These are phyloP conservation scores for Chelon labrosus DNA, from an alignment of 2,797 vertebrate genomes.

Conservation along the genomic window DNA sequence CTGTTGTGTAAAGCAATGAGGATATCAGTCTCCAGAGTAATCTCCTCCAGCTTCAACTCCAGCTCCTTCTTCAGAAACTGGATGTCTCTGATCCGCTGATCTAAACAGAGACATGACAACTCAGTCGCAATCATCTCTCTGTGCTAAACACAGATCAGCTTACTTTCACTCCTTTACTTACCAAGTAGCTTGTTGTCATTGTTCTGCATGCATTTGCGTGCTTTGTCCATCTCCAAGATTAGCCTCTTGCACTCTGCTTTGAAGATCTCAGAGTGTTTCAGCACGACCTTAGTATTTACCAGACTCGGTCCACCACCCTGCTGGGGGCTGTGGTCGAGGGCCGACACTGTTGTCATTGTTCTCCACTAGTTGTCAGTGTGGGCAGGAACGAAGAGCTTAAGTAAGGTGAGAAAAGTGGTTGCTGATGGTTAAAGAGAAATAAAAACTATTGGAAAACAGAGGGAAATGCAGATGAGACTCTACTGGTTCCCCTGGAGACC, in stretches of 20 bases:
- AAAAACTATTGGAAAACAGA: not conserved
- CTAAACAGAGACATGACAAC: conserved; percentile 71
- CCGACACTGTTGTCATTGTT: conserved; percentile 77
- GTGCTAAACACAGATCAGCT: not conserved
- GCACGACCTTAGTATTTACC: conserved; percentile 78
- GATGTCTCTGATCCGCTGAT: conserved; percentile 89
- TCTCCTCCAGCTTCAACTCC: conserved; percentile 88
- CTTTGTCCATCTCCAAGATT: conserved; percentile 87
- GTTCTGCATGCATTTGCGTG: conserved; percentile 84
- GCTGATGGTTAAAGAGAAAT: not conserved
- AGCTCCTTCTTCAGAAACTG: conserved; percentile 92
- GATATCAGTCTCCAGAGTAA: conserved; percentile 84
- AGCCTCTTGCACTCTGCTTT: conserved; percentile 87
- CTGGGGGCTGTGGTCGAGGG: conserved; percentile 68
- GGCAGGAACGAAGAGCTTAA: not conserved
- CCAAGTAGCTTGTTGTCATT: conserved; percentile 89
- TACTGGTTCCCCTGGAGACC: not conserved
- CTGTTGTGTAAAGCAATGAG: conserved; percentile 83
- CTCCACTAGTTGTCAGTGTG: not conserved
- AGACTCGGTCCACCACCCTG: conserved; percentile 76
- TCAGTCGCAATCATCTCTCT: not conserved
- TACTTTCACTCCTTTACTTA: conserved; percentile 61
- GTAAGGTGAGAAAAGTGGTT: not conserved
- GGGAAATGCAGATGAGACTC: not conserved
- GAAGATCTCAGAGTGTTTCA: conserved; percentile 85